phyloP scores from a whole-genome alignment of 2,888 invertebrate species.

The Eueremaeus valkanovi region DNA sequence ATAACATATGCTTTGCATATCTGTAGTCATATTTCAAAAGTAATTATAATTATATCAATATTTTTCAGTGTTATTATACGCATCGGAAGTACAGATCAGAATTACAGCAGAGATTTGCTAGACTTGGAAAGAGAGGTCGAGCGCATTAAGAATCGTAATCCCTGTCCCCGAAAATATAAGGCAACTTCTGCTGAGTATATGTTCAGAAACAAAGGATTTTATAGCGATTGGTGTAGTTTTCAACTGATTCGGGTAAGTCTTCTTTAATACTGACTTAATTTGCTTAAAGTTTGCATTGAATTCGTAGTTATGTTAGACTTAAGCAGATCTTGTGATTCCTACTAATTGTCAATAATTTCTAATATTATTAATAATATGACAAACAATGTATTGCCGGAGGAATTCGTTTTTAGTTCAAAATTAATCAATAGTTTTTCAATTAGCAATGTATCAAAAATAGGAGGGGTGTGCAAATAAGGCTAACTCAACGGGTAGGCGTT shows the following conservation, averaged over 20 bases:
- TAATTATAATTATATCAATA: slow-evolving; percentile 24
- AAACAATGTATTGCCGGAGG: too few species aligned
- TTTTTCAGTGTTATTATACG: slow-evolving; percentile 69
- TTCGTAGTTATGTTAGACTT: too few species aligned
- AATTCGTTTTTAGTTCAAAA: too few species aligned
- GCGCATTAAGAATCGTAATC: slow-evolving; percentile 69
- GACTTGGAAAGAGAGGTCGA: slow-evolving; percentile 61
- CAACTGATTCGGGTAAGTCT: slow-evolving; percentile 61
- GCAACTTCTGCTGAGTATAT: slow-evolving; percentile 76
- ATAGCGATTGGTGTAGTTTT: slow-evolving; percentile 85
- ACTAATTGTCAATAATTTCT: too few species aligned
- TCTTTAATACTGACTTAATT: neutral
- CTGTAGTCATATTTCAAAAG: neutral
- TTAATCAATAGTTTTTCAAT: too few species aligned
- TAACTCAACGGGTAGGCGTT: too few species aligned
- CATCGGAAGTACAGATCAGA: slow-evolving; percentile 69
- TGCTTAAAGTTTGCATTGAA: neutral
- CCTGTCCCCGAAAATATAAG: slow-evolving; percentile 77
- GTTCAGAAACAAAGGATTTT: slow-evolving; percentile 72
- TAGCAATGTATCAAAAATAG: too few species aligned
- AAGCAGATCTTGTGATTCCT: too few species aligned
- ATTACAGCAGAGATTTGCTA: slow-evolving; percentile 67
- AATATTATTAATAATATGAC: too few species aligned
- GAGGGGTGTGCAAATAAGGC: too few species aligned
- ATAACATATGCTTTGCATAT: neutral